Conservation (phyloP, 2,113 vertebrate species). For the Cairina moschata region DNA sequence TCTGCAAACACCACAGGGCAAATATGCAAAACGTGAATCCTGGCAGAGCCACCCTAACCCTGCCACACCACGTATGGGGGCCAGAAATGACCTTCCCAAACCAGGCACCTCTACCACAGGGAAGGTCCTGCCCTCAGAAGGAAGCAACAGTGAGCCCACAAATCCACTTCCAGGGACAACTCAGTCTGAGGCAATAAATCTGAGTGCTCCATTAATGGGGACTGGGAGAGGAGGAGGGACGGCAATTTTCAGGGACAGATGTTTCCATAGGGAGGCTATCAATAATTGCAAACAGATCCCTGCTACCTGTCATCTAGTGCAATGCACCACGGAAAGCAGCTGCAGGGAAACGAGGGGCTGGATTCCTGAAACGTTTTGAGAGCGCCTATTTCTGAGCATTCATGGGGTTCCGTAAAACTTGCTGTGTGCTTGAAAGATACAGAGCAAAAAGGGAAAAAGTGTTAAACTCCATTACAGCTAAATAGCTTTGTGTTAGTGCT, state of each 20-base stretch:
- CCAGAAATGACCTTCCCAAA: too few relatives aligned
- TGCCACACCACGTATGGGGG: too few relatives aligned
- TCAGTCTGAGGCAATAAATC: too few relatives aligned
- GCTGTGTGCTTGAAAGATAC: background rate
- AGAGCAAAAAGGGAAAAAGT: background rate
- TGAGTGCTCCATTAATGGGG: rapidly evolving
- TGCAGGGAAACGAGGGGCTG: background rate
- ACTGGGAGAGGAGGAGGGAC: too few relatives aligned
- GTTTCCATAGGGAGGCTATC: background rate
- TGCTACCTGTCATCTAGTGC: background rate
- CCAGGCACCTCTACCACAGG: too few relatives aligned
- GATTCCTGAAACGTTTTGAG: background rate
- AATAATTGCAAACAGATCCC: background rate
- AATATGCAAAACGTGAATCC: rapidly evolving
- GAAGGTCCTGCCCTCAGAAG: too few relatives aligned
- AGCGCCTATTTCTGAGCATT: background rate
- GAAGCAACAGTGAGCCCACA: too few relatives aligned
- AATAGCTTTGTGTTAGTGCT: background rate
- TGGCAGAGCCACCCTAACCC: too few relatives aligned
- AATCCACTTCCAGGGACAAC: too few relatives aligned
- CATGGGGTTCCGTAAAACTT: background rate
- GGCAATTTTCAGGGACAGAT: background rate
- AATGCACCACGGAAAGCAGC: background rate
- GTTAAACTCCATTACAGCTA: too few relatives aligned
- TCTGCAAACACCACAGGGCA: background rate